phyloP scores from a whole-genome alignment of 2,888 invertebrate species.

The Leptothorax acervorum region DNA sequence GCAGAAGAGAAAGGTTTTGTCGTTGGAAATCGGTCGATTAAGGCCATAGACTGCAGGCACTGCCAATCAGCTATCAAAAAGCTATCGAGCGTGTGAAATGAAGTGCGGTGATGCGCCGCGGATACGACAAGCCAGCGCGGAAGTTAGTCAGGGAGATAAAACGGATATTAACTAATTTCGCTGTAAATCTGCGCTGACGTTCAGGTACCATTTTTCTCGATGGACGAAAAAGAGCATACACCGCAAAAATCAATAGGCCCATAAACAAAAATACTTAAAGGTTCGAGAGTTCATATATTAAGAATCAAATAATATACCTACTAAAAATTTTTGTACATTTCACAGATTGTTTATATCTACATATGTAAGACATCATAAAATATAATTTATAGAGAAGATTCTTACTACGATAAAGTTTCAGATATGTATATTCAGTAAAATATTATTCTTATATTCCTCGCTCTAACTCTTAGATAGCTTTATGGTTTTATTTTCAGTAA shows the following conservation, averaged over 20 bases:
- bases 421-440: not conserved
- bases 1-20: slow-evolving; percentile 56
- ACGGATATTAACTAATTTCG: slow-evolving; percentile 25
- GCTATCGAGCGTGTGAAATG: slow-evolving; percentile 59
- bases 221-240: too few species aligned
- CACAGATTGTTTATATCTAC: not conserved
- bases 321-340: not conserved
- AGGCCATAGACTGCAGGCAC: slow-evolving; percentile 63
- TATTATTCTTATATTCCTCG: not conserved
- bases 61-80: slow-evolving; percentile 57
- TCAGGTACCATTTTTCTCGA: not conserved
- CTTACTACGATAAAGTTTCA: not conserved
- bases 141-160: slow-evolving; percentile 62
- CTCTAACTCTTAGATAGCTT: not conserved
- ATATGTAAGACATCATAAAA: not conserved
- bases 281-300: not conserved
- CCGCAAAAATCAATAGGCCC: not conserved
- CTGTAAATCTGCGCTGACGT: not conserved
- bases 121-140: slow-evolving; percentile 59
- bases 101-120: slow-evolving; percentile 45
- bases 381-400: not conserved
- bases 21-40: slow-evolving; percentile 72
- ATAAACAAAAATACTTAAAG: not conserved
- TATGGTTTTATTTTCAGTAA: not conserved
- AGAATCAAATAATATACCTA: not conserved